Conservation (phyloP, 2,113 vertebrate species). For the Chloebia gouldiae region DNA sequence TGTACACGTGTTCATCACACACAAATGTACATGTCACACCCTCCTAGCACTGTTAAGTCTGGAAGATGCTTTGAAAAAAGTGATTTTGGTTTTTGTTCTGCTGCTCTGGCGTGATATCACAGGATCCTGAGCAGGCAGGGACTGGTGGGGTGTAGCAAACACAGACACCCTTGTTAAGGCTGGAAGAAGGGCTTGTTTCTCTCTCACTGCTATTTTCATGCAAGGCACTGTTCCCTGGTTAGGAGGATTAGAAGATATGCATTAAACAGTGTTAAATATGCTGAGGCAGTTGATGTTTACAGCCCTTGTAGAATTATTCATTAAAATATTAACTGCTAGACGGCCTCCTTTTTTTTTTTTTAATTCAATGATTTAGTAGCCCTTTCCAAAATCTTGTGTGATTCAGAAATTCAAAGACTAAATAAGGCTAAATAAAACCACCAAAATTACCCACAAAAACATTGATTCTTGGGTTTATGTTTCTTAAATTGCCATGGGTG, state of each 20-base stretch:
- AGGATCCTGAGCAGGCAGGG: not conserved
- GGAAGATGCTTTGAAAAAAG: not conserved
- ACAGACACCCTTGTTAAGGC: not conserved
- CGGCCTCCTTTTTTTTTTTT: not conserved
- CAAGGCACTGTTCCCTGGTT: not conserved
- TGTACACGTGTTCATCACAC: not conserved
- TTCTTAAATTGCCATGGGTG: not conserved
- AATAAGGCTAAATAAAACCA: not conserved
- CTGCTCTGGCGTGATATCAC: not conserved
- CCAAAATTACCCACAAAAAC: not conserved
- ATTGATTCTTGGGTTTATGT: not conserved
- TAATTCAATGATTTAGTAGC: not conserved
- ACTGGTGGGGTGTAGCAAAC: not conserved
- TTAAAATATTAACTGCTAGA: conserved; percentile 42
- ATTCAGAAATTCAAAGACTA: not conserved
- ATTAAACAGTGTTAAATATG: conserved; percentile 25
- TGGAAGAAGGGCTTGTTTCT: not conserved
- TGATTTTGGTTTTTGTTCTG: not conserved
- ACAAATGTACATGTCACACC: not conserved
- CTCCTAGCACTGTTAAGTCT: not conserved
- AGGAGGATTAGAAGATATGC: not conserved
- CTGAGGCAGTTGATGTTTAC: conserved; percentile 6
- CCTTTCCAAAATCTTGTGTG: not conserved
- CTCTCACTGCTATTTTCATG: not conserved
- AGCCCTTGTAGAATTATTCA: not conserved